Base-by-base conservation (phyloP, 2,113 vertebrate species). In the Oophaga pumilio region DNA sequence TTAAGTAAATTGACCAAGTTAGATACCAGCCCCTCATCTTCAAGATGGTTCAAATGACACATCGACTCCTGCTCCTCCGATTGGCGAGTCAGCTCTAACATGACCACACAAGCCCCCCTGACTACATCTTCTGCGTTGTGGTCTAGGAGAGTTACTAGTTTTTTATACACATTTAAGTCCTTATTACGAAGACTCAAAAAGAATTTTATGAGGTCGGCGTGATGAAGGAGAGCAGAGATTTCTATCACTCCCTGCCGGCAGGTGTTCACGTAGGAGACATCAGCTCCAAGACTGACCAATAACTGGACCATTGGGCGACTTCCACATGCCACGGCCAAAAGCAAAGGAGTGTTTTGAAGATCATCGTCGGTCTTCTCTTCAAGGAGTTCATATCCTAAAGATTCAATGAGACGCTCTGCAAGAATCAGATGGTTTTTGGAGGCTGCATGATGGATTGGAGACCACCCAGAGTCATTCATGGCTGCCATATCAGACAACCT, bases 391-490 rank as follows among this genome's bases (percentile, higher is more conserved):
- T n/a, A 12, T 28, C 83, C 78, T 15, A 84, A 74, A 17, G 84
- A 79, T 82, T 84, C 49, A 50, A 76, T 28, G 24, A 86, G 68
- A 12, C 59, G 50, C 68, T 86, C 66, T 49, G 86, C 66, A 57
- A 62, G 64, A 9, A 78, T 66, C 1, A 74, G 6, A 14, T 86
- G 78, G 14, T 89, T 89, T 56, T 60, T 83, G 18, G 24, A 89
- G 8, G 88, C 78, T 14, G 88, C 88, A 18, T 86, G 68, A n/a
- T 89, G 88, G 14, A 89, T 56, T 26, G 84, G 77, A 13, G 84
- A 49, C 88, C 88, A 89, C 2, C 84, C 84, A n/a, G 24, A 22
- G 8, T 73, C 57, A 76, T 81, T 43, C n/a, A 43, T 50, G 7
- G 14, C 49, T 26, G 52, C 28, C 81, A 68, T 83, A 4, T 53